phyloP scores from a whole-genome alignment of 2,888 invertebrate species.

The Scaptomyza parva region DNA sequence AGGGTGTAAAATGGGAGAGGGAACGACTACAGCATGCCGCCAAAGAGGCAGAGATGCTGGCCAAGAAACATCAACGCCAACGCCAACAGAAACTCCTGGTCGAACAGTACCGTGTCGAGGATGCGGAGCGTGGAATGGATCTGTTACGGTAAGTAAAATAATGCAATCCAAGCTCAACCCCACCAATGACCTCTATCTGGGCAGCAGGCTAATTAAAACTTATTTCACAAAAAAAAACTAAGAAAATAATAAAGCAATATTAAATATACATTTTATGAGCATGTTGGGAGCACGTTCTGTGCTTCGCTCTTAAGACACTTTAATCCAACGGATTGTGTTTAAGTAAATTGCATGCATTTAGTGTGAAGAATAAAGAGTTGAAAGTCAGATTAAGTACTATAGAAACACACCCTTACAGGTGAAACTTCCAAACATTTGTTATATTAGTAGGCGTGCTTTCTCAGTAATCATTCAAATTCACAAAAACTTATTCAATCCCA shows the following conservation, averaged over 20 bases:
- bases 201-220: slow-evolving; percentile 45
- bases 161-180: not conserved
- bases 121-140: slow-evolving; percentile 82
- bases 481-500: too few relatives aligned
- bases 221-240: slow-evolving; percentile 14
- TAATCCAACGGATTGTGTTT: not conserved
- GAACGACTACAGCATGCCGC: slow-evolving; percentile 82
- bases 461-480: too few relatives aligned
- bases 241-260: slow-evolving; percentile 7
- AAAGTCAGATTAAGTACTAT: not conserved
- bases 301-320: not conserved
- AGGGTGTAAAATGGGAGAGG: slow-evolving; percentile 84
- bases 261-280: slow-evolving; percentile 12
- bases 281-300: not conserved
- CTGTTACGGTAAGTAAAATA: slow-evolving; percentile 79
- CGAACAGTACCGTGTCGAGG: slow-evolving; percentile 79
- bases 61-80: slow-evolving; percentile 67
- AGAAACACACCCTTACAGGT: not conserved
- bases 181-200: slow-evolving; percentile 14
- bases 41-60: slow-evolving; percentile 77
- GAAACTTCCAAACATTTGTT: not conserved
- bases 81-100: slow-evolving; percentile 77
- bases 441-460: not conserved
- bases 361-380: not conserved
- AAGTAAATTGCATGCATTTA: not conserved